Evolutionary conservation across 2,113 vertebrate species (phyloP).

Genomic region (Pseudopodoces humilis): DNA sequence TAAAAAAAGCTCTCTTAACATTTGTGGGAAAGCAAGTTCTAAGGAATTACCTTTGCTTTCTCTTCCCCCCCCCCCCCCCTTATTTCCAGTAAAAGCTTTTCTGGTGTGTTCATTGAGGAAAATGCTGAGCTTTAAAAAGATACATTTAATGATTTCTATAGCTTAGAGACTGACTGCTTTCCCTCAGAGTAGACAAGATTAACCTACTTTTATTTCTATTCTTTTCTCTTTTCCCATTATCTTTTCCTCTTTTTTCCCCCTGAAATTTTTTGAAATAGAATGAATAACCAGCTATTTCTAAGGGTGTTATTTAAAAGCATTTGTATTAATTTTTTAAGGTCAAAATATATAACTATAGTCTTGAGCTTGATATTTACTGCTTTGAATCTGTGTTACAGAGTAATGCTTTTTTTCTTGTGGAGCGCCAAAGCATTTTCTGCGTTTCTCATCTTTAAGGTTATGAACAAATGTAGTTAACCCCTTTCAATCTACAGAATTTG

Average conservation of each 20-base stretch:
- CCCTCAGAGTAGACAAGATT: not conserved
- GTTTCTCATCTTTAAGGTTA: not conserved
- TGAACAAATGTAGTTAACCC: not conserved
- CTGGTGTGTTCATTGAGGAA: not conserved
- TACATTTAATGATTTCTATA: not conserved
- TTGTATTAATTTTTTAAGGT: not conserved
- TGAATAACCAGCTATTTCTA: not conserved
- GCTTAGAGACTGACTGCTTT: not conserved
- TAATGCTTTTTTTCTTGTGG: not conserved
- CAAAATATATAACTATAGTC: not conserved
- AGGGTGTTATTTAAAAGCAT: not conserved
- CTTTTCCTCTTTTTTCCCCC: not conserved
- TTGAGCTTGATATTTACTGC: not conserved
- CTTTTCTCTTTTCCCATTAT: not conserved
- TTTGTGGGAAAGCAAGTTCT: not conserved
- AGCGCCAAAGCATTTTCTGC: not conserved
- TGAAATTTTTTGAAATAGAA: not conserved
- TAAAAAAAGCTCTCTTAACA: not conserved
- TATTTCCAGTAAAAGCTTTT: not conserved
- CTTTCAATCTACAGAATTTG: not conserved
- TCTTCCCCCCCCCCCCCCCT: accelerated
- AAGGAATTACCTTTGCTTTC: not conserved
- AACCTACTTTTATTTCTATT: not conserved
- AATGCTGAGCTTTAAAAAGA: not conserved
- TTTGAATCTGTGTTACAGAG: not conserved